Base-by-base conservation (phyloP, 2,113 vertebrate genomes). In the Microtus ochrogaster region DNA sequence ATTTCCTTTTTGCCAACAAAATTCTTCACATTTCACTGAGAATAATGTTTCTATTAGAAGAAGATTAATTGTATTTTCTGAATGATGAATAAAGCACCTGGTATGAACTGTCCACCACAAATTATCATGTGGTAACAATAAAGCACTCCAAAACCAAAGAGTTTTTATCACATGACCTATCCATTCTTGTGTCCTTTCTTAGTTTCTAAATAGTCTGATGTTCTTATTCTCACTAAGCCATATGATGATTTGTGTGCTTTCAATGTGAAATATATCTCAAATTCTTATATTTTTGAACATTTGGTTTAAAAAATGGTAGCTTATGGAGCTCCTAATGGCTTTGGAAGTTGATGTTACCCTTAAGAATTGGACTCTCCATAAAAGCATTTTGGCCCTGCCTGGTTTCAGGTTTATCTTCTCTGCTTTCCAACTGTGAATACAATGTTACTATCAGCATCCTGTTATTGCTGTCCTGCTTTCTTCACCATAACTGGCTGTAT, bases 51-150 rank as follows among this genome's bases (percentile, higher is more conserved):
- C 89, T 19, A 73, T 8, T 47, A 24, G 10, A 93, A 78, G 7
- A 74, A 55, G 3, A 90, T 90, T 61, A 94, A 74, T 81, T 68
- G 28, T 17, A 63, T 49, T 93, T 96, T 92, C 65, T 87, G n/a
- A 96, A 87, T 83, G 7, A 39, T 49, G 3, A 85, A 65, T 91
- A 88, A 88, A 14, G 6, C 21, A 26, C 70, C 26, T 4, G 49
- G 39, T n/a, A 68, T 78, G 21, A 94, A 86, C 83, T 91, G 5
- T 73, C 49, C 77, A 73, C 19, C 82, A 93, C 12, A 82, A 77
- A 52, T 24, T 61, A 28, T 22, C 36, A 72, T 68, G 5, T 44
- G 26, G 63, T 84, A 52, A 49, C 22, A 89, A 92, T 6, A 22
- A 94, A 47, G 4, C 2, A 90, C 68, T 74, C 39, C 13, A 93